Conservation (phyloP, 2,888 invertebrate species). For the Pinctada fucata region DNA sequence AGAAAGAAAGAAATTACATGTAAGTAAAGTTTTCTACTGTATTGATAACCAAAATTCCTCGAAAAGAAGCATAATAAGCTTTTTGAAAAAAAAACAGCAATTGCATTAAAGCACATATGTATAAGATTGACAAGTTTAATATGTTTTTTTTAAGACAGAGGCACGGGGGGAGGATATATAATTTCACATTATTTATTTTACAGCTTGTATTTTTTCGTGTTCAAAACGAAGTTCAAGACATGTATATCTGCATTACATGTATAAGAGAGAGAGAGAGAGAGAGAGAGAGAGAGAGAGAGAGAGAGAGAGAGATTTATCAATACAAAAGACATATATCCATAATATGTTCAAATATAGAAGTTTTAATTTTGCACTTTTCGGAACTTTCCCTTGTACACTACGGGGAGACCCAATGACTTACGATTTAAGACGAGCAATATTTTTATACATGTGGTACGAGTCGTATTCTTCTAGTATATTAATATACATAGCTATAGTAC, state of each 20-base stretch:
- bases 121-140: background rate
- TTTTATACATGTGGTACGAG: too few relatives aligned
- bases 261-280: background rate
- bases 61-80: background rate
- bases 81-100: background rate
- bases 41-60: background rate
- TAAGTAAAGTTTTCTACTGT: slow-evolving; percentile 1
- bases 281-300: too few relatives aligned
- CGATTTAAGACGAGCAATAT: too few relatives aligned
- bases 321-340: background rate
- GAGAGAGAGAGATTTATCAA: too few relatives aligned
- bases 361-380: background rate
- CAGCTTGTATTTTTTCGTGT: background rate
- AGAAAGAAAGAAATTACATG: background rate
- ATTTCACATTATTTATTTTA: background rate
- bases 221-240: background rate
- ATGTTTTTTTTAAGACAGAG: background rate
- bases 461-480: too few relatives aligned
- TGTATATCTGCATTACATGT: slow-evolving; percentile 1
- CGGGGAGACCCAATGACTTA: too few relatives aligned
- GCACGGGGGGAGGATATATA: background rate
- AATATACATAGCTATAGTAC: too few relatives aligned
- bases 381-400: background rate
- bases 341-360: background rate
- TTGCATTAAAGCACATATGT: slow-evolving; percentile 3